Percentiles rank a stretch among this genome's conserved stretches.
phyloP scores from a whole-genome alignment of 2,888 invertebrate species.

The Drosophila fulvimacula region DNA sequence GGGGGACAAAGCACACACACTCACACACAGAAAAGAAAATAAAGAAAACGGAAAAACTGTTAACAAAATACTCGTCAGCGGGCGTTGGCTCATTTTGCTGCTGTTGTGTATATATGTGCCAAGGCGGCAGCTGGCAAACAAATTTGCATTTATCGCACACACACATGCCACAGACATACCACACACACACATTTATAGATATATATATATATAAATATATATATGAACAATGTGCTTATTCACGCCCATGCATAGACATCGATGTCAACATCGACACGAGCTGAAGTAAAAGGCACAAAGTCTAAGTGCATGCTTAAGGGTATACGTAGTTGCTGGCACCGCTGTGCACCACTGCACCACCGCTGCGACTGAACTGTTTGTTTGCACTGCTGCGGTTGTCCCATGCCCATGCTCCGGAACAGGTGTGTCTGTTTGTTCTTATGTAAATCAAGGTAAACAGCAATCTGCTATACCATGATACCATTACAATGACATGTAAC shows the following conservation, averaged over 20 bases:
- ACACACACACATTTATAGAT: conserved; percentile 4
- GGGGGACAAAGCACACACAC: neutral
- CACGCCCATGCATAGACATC: conserved; percentile 69
- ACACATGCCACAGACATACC: conserved; percentile 32
- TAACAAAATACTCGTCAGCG: conserved; percentile 60
- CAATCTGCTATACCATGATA: conserved; percentile 76
- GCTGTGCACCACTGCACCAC: conserved; percentile 39
- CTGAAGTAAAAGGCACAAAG: conserved; percentile 67
- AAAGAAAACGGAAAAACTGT: conserved; percentile 42
- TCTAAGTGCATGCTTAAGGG: conserved; percentile 79
- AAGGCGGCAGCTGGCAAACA: conserved; percentile 58
- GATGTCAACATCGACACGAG: conserved; percentile 70
- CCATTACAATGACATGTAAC: conserved; percentile 73
- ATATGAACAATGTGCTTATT: conserved; percentile 56
- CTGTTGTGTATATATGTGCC: conserved; percentile 13
- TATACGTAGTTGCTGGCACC: conserved; percentile 43
- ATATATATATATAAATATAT: conserved; percentile 1
- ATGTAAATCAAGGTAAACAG: conserved; percentile 80
- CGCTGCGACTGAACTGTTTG: conserved; percentile 4
- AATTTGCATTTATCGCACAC: conserved; percentile 78
- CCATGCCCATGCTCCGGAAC: neutral
- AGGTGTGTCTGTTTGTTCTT: conserved; percentile 43
- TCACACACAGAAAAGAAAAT: conserved; percentile 3
- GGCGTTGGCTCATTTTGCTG: conserved; percentile 53
- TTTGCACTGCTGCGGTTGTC: conserved; percentile 56